Percentiles rank a stretch among this genome's conserved stretches.
phyloP scores from a whole-genome alignment of 2,797 vertebrate species.

The Aselliscus stoliczkanus region DNA sequence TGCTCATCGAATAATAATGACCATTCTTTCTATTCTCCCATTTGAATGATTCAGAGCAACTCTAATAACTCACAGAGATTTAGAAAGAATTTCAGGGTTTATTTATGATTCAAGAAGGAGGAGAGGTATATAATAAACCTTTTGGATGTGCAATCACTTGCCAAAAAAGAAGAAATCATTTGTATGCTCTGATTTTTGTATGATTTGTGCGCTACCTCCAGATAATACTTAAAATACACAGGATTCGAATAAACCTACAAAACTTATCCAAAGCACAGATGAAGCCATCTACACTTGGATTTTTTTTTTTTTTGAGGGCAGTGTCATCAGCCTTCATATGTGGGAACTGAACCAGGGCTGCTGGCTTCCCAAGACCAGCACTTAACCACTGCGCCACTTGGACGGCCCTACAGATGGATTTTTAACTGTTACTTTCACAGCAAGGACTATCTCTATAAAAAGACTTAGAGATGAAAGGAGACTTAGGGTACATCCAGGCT shows the following conservation, averaged over 20 bases:
- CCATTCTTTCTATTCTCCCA: not conserved
- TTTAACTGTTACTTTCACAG: not conserved
- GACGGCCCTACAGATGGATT: not conserved
- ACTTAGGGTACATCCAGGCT: not conserved
- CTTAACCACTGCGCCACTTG: too few species aligned
- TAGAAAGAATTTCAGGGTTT: not conserved
- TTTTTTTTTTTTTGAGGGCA: too few species aligned
- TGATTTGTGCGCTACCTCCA: not conserved
- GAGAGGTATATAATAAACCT: not conserved
- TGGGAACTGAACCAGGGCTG: too few species aligned
- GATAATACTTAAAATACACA: not conserved
- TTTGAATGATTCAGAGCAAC: not conserved
- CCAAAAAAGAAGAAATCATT: not conserved
- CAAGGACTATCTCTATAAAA: not conserved
- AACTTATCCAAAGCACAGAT: not conserved
- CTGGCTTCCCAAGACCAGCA: too few species aligned
- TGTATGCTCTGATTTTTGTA: not conserved
- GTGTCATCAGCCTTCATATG: too few species aligned
- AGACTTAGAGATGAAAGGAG: not conserved
- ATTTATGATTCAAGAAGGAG: not conserved
- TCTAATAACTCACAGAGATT: not conserved
- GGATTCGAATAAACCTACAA: not conserved
- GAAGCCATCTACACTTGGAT: too few species aligned
- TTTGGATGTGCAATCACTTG: not conserved
- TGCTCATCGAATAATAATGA: not conserved